Conservation (phyloP, 2,113 vertebrate genomes). For the Oryzias javanicus region DNA sequence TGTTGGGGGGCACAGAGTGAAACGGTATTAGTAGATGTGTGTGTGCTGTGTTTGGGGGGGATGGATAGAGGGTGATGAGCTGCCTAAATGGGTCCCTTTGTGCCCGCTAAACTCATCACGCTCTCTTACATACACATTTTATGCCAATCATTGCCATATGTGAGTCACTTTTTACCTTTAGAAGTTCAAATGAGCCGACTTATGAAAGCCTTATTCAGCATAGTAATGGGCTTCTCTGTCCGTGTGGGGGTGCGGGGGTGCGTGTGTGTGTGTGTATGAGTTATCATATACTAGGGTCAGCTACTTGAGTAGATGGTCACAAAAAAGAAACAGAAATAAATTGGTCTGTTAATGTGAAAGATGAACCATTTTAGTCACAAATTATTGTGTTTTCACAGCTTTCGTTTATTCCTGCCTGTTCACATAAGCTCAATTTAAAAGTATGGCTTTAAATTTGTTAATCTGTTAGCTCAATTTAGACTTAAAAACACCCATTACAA, state of each 20-base stretch:
- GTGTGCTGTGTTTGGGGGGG: conserved; percentile 4
- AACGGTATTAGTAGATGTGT: conserved; percentile 31
- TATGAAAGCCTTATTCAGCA: conserved; percentile 50
- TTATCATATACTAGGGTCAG: neutral
- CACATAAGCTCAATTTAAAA: too few species aligned
- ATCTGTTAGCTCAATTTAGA: too few species aligned
- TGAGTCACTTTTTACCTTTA: conserved; percentile 39
- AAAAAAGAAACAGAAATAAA: too few species aligned
- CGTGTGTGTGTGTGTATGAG: neutral
- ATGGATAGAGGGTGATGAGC: conserved; percentile 49
- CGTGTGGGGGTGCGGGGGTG: neutral
- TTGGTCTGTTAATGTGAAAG: too few species aligned
- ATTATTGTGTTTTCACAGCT: too few species aligned
- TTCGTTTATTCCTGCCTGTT: too few species aligned
- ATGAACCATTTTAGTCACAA: too few species aligned
- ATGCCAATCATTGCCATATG: conserved; percentile 71
- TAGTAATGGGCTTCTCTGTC: neutral
- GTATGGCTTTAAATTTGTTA: too few species aligned
- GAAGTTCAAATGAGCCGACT: conserved; percentile 12
- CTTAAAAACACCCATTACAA: too few species aligned
- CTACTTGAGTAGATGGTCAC: neutral
- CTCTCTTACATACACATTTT: conserved; percentile 25
- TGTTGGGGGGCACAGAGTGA: conserved; percentile 45
- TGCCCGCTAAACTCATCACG: conserved; percentile 54
- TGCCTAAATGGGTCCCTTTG: conserved; percentile 71